phyloP scores from a whole-genome alignment of 2,888 invertebrate genomes.

The Pycnomerus fuliginosus region DNA sequence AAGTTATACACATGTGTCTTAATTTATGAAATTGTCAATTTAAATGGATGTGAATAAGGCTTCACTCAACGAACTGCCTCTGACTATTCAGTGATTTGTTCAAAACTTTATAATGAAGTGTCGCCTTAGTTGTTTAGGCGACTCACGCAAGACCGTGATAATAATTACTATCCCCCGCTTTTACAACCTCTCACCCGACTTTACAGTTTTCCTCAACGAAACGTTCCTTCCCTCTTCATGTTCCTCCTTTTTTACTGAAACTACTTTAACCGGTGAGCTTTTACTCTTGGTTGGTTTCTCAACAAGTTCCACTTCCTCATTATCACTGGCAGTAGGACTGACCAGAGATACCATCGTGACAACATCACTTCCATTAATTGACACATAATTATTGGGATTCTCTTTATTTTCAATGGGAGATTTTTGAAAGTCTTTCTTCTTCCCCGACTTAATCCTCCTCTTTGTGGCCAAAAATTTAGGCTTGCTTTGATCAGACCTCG shows the following conservation, averaged over 20 bases:
- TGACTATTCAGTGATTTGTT: neutral
- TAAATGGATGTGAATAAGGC: too few species aligned
- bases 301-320: constrained; percentile 56
- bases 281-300: constrained; percentile 32
- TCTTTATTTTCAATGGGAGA: constrained; percentile 24
- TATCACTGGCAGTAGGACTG: constrained; percentile 66
- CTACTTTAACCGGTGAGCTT: constrained; percentile 16
- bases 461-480: constrained; percentile 44
- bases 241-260: constrained; percentile 26
- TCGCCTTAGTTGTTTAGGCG: too few species aligned
- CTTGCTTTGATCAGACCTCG: constrained; percentile 36
- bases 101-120: too few species aligned
- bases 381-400: constrained; percentile 32
- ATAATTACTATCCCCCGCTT: too few species aligned
- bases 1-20: too few species aligned
- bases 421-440: constrained; percentile 3
- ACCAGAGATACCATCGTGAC: constrained; percentile 69
- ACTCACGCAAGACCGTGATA: too few species aligned
- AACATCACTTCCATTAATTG: constrained; percentile 50
- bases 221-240: constrained; percentile 36
- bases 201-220: constrained; percentile 47
- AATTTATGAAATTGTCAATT: too few species aligned
- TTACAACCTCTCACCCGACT: constrained; percentile 45
- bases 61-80: neutral
- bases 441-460: constrained; percentile 39